phyloP scores from a whole-genome alignment of 2,797 vertebrate species.

The Alca torda region DNA sequence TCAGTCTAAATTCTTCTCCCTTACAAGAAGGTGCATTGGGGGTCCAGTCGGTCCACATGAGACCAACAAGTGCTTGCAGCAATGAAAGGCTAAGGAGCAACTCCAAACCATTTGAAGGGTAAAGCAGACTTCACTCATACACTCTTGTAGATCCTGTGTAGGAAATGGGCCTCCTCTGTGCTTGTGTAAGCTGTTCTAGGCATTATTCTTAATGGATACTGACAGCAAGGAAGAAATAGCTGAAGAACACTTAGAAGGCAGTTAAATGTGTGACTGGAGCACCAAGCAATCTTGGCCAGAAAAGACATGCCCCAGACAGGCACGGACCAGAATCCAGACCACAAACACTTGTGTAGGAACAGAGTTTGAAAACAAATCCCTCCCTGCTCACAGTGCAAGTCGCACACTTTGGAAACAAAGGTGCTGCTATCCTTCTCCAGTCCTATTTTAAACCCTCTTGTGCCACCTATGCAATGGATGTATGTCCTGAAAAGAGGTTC shows the following conservation, averaged over 20 bases:
- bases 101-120: not conserved
- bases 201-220: not conserved
- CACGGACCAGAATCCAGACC: not conserved
- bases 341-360: not conserved
- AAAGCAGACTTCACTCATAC: not conserved
- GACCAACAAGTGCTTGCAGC: not conserved
- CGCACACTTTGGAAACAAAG: not conserved
- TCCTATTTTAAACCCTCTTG: not conserved
- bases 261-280: not conserved
- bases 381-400: not conserved
- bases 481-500: not conserved
- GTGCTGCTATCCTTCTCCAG: not conserved
- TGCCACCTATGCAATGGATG: not conserved
- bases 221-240: not conserved
- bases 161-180: not conserved
- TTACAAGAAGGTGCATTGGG: not conserved
- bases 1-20: not conserved
- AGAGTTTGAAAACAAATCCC: not conserved
- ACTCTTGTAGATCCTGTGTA: not conserved
- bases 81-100: not conserved
- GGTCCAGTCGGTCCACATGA: not conserved
- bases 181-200: not conserved
- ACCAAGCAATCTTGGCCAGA: not conserved
- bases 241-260: not conserved
- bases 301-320: not conserved